Base-by-base conservation (phyloP, 2,797 vertebrate genomes). In the Enteromius anoplus region DNA sequence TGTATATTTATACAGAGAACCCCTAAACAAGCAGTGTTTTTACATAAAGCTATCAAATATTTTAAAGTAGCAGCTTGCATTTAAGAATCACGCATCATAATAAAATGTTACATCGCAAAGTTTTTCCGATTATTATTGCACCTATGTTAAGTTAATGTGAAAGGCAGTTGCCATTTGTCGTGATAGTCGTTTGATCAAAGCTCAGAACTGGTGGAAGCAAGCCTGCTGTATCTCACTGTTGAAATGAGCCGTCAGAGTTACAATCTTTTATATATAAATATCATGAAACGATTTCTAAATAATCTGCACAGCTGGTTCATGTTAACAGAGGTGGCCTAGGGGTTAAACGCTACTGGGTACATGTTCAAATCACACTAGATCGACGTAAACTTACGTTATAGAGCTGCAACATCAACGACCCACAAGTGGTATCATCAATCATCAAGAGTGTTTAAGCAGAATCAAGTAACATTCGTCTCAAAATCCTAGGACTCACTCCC, bases 301-400 rank as follows among this genome's bases (percentile, higher is more conserved):
- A 15, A 37, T 29, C 23, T 4, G 47, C 78, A 64, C 66, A 83
- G 21, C 75, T 78, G 82, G 29, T 40, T 78, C 3, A 34, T 76
- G n/a, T 62, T 49, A 62, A 6, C 66, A 70, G 81, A 79, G 68
- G 70, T 78, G 84, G 69, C 37, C 81, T 85, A 82, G 34, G 81
- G 72, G 62, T 77, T 58, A 83, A 66, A 34, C 17, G 37, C 49
- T 42, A 37, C 60, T 40, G 53, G 53, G 17, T 29, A 65, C 5
- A 21, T 37, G 9, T n/a, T 45, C 7, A 53, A 21, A 62, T 66
- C 19, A 8, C n/a, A n/a, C 14, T 68, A 66, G 75, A 82, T 51
- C 47, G 51, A 34, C 12, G 15, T n/a, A 51, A 72, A 87, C 87
- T 87, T 84, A 88, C 87, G 23, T 47, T 80, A 82, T 17, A 32